Conservation (phyloP, 2,797 vertebrate species). For the Gallinago solitaria region DNA sequence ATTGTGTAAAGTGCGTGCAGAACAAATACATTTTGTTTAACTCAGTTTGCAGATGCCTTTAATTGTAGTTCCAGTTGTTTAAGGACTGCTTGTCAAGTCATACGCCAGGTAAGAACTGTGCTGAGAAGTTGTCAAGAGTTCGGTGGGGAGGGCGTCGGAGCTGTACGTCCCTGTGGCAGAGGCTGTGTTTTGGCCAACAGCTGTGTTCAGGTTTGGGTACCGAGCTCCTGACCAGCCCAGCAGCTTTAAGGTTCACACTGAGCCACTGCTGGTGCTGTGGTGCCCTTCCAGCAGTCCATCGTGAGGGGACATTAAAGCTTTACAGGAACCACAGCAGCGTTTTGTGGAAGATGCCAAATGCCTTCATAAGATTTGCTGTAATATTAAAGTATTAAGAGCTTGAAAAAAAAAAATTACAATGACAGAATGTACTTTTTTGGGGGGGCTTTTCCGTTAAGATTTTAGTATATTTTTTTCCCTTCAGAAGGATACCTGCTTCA, state of each 20-base stretch:
- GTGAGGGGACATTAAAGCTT: background rate
- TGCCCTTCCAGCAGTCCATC: background rate
- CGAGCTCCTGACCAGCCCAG: background rate
- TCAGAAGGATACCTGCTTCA: background rate
- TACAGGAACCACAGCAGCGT: background rate
- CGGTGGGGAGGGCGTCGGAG: background rate
- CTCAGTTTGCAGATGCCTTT: background rate
- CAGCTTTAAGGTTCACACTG: background rate
- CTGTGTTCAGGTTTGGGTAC: background rate
- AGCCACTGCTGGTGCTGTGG: background rate
- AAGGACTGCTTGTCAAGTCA: background rate
- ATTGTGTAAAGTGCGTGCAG: background rate
- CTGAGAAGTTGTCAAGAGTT: background rate
- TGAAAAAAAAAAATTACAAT: background rate
- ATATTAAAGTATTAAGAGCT: background rate
- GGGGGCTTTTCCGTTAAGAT: background rate
- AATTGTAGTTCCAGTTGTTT: background rate
- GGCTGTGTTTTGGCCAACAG: background rate
- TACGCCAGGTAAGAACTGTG: background rate
- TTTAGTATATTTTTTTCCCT: background rate
- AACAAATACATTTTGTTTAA: background rate
- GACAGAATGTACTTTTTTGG: fast-evolving
- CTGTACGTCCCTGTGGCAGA: background rate
- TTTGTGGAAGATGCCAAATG: background rate
- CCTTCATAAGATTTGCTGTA: background rate